Evolutionary conservation across 1,140 invertebrate genomes (phyloP), one percentile per base, ranked within the genome.

Genomic region (Charaxes varanes): DNA sequence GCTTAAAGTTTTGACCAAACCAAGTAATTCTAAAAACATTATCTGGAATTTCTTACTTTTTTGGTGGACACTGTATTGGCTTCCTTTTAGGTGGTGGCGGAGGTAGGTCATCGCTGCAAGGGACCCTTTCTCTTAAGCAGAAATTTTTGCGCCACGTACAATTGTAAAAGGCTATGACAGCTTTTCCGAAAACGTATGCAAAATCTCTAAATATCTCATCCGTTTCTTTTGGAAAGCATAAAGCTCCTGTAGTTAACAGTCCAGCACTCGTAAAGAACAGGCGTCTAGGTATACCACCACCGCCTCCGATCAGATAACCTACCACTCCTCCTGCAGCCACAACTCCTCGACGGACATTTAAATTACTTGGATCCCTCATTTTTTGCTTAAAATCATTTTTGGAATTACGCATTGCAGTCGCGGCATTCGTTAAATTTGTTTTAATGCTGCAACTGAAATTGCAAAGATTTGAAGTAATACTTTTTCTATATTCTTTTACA

Each of bases 171-270:
- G 22, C 22, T n/a, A 74, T 4, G 1, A 34, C 17, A 4, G 21
- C 5, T 13, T 71, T 71, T 0, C 50, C 64, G 17, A 43, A 11
- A 1, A 56, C 24, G 17, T 63, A 69, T 0, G 54, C 15, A 0
- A 61, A 24, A 2, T 30, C 28, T 30, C 68, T 57, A 8, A 78
- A 66, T 0, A 30, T 32, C 2, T 64, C 56, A 36, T 81, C 77
- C 0, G 72, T 77, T 41, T 74, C 68, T 6, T 62, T 63, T 0
- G 77, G 77, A 14, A 73, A 81, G 21, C 64, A 69, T 1, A 79
- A 7, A 0, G 73, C 54, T 3, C 76, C 76, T 8, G 56, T 35
- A 0, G 62, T 33, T 0, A 72, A 33, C 0, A 59, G 36, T 0
- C 73, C 67, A 4, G 62, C 23, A 0, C 41, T 41, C 0, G 69